These are phyloP conservation scores for Dermatemys mawii DNA, from an alignment of 2,113 vertebrate species.

Conservation along the genomic window DNA sequence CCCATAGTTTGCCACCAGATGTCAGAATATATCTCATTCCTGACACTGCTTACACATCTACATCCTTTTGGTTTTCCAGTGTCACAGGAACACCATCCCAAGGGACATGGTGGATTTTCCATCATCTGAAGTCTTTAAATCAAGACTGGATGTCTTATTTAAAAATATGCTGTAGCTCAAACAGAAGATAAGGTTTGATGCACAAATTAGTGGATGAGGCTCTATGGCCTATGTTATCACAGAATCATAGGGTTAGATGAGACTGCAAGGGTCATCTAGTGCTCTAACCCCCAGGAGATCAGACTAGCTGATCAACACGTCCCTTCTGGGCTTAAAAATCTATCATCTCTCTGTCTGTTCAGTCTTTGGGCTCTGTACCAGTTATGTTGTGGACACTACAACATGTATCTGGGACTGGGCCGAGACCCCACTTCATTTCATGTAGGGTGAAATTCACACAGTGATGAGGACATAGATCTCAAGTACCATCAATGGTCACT, in stretches of 20 bases:
- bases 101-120: background rate
- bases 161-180: background rate
- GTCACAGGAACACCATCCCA: background rate
- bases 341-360: background rate
- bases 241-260: background rate
- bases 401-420: background rate
- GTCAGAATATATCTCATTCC: too few species aligned
- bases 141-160: background rate
- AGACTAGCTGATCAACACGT: background rate
- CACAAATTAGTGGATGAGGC: background rate
- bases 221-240: background rate
- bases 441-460: background rate
- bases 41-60: too few species aligned
- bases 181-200: background rate
- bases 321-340: background rate
- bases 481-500: background rate
- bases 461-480: accelerated
- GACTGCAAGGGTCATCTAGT: background rate
- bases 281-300: background rate
- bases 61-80: background rate
- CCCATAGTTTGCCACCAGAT: too few species aligned
- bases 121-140: background rate
- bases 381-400: background rate
- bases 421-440: background rate
- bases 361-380: background rate